phyloP scores from a whole-genome alignment of 2,888 invertebrate species.

The Rotaria socialis region DNA sequence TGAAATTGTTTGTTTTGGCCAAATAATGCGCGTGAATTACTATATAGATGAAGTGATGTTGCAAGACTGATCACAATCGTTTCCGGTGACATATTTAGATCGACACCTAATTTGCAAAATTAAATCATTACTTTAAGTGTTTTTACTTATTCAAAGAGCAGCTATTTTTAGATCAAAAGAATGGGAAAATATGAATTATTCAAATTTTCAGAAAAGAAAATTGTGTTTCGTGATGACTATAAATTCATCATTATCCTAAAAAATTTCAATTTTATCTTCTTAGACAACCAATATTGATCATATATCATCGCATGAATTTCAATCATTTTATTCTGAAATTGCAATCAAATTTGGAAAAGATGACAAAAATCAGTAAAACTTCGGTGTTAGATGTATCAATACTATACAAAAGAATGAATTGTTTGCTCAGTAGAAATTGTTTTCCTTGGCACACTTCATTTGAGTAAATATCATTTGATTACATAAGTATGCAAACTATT shows the following conservation, averaged over 20 bases:
- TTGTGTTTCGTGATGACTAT: not conserved
- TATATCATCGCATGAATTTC: too few relatives aligned
- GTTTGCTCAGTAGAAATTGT: not conserved
- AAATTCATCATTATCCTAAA: too few relatives aligned
- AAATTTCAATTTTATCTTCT: too few relatives aligned
- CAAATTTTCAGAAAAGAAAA: not conserved
- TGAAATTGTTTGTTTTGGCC: slow-evolving; percentile 65
- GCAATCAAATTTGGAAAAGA: too few relatives aligned
- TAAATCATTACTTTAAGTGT: too few relatives aligned
- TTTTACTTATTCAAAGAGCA: too few relatives aligned
- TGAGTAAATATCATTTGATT: not conserved
- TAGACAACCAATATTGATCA: too few relatives aligned
- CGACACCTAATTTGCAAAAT: slow-evolving; percentile 9
- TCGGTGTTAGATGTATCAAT: too few relatives aligned
- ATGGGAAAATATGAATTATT: not conserved
- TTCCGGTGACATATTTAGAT: slow-evolving; percentile 48
- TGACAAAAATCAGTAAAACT: too few relatives aligned
- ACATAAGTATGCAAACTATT: not conserved
- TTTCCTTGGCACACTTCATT: not conserved
- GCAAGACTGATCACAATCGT: slow-evolving; percentile 75
- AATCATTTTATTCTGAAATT: too few relatives aligned
- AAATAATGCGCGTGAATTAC: slow-evolving; percentile 67
- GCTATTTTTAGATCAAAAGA: not conserved
- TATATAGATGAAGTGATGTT: slow-evolving; percentile 86
- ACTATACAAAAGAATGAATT: too few relatives aligned